These are phyloP conservation scores for Pelochelys cantorii DNA, from an alignment of 2,797 vertebrate genomes.

Conservation along the genomic window DNA sequence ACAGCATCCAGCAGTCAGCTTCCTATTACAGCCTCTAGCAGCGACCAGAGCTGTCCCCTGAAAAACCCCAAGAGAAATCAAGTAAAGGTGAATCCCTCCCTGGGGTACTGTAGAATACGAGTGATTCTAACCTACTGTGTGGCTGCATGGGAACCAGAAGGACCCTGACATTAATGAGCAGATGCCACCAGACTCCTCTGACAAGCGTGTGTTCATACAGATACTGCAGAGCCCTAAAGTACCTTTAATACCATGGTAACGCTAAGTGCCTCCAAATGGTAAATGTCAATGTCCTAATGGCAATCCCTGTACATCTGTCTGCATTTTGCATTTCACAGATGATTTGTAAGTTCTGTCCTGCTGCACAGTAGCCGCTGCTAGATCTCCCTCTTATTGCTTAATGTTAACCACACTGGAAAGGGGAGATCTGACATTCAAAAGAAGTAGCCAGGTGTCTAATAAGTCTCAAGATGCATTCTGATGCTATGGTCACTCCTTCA, in stretches of 20 bases:
- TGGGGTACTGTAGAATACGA: background rate
- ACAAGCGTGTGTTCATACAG: background rate
- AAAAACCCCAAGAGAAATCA: rapidly evolving
- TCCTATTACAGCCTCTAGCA: background rate
- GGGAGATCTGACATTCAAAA: background rate
- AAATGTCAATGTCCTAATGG: constrained; percentile 53
- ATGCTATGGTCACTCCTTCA: background rate
- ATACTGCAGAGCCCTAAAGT: background rate
- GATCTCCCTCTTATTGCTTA: background rate
- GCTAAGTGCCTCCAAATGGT: constrained; percentile 19
- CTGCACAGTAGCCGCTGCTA: background rate
- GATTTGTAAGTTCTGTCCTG: background rate
- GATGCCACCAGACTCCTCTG: background rate
- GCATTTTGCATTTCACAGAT: constrained; percentile 14
- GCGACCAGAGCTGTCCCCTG: background rate
- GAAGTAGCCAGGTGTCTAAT: background rate
- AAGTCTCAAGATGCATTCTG: background rate
- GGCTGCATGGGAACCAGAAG: constrained; percentile 14
- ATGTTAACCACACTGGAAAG: background rate
- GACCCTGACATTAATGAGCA: background rate
- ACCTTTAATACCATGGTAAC: constrained; percentile 10
- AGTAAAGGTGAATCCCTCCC: background rate
- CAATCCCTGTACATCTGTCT: constrained; percentile 29
- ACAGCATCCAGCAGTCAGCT: background rate
- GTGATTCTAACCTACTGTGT: background rate